These are phyloP conservation scores for Elmis aenea DNA, from an alignment of 2,888 invertebrate genomes.

Conservation along the genomic window DNA sequence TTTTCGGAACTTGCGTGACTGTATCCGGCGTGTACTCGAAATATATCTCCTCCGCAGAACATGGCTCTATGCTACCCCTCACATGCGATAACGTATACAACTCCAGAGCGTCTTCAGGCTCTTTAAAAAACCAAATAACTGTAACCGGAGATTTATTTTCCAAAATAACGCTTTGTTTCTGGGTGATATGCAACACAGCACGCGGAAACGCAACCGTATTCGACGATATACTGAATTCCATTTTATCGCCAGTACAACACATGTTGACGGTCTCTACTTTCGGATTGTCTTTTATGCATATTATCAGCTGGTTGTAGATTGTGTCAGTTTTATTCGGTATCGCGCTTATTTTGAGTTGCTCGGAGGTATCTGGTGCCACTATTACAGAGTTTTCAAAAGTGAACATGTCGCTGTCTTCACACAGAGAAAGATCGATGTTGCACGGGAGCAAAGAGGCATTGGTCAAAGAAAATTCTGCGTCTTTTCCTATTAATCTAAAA, in stretches of 20 bases:
- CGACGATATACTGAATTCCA: conserved; percentile 47
- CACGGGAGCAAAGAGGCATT: conserved; percentile 53
- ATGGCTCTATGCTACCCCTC: conserved; percentile 46
- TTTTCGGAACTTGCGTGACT: conserved; percentile 45
- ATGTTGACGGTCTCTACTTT: conserved; percentile 51
- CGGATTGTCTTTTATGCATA: conserved; percentile 55
- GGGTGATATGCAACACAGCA: conserved; percentile 50
- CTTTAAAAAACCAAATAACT: conserved; percentile 53
- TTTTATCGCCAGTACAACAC: conserved; percentile 50
- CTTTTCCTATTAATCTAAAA: conserved; percentile 49
- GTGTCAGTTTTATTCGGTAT: conserved; percentile 35
- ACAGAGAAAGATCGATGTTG: conserved; percentile 48
- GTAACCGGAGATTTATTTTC: conserved; percentile 54
- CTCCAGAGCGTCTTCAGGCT: conserved; percentile 40
- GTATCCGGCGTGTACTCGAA: conserved; percentile 50
- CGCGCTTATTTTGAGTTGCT: conserved; percentile 36
- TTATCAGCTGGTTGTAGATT: conserved; percentile 34
- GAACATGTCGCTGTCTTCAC: conserved; percentile 48
- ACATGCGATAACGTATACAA: conserved; percentile 48
- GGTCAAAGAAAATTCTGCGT: conserved; percentile 49
- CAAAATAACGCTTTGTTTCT: conserved; percentile 49
- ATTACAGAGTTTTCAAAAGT: conserved; percentile 32
- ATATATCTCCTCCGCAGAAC: conserved; percentile 49
- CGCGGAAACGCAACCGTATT: conserved; percentile 51
- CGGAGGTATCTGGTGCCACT: conserved; percentile 33